Percentiles rank a stretch among this genome's conserved stretches.
Evolutionary conservation across 2,113 vertebrate genomes (phyloP).

Genomic region (Rhodinocichla rosea): DNA sequence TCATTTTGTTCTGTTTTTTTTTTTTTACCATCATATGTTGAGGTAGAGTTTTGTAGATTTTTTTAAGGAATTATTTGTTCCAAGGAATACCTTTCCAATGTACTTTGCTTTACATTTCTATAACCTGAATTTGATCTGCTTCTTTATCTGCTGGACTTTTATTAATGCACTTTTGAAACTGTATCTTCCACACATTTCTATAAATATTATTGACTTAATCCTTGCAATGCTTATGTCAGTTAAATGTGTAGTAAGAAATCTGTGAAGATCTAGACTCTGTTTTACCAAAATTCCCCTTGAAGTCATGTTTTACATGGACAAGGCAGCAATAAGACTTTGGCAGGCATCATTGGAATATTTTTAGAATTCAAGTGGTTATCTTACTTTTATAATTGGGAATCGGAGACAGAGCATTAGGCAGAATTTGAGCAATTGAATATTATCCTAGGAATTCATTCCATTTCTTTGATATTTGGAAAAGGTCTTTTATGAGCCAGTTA

Average conservation of each 20-base stretch:
- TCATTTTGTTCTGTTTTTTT: neutral
- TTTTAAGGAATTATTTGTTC: neutral
- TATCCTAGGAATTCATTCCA: neutral
- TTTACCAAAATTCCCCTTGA: neutral
- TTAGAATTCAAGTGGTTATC: neutral
- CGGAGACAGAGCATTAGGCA: neutral
- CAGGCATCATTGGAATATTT: neutral
- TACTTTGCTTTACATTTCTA: neutral
- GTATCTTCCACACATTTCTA: neutral
- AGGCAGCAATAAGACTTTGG: neutral
- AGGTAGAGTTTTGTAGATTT: neutral
- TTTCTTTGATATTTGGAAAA: constrained; percentile 21
- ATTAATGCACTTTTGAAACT: neutral
- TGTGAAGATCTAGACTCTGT: neutral
- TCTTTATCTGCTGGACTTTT: neutral
- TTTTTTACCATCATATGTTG: neutral
- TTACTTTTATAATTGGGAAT: neutral
- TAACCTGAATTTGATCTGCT: neutral
- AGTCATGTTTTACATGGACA: neutral
- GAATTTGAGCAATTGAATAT: neutral
- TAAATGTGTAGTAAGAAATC: neutral
- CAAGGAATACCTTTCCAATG: neutral
- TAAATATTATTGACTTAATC: neutral
- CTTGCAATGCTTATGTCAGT: neutral
- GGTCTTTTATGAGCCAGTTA: neutral